phyloP scores from a whole-genome alignment of 2,113 vertebrate genomes.

The Telmatochromis sp. region DNA sequence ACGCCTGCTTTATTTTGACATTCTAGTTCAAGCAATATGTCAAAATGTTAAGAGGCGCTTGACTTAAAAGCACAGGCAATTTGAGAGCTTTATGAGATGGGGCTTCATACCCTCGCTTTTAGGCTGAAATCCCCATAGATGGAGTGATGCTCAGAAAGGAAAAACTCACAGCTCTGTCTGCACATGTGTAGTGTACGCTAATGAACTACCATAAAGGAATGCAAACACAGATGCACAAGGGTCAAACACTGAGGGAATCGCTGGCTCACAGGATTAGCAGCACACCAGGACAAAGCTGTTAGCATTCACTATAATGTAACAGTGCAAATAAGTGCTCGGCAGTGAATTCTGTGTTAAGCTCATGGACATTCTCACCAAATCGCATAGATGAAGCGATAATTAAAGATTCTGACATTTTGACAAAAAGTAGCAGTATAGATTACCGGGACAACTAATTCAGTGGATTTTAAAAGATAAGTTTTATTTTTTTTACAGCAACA shows the following conservation, averaged over 20 bases:
- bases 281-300: neutral
- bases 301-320: neutral
- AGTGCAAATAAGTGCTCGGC: rapidly evolving
- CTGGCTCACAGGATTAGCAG: neutral
- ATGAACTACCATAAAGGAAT: neutral
- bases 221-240: neutral
- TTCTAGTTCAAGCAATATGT: neutral
- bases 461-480: neutral
- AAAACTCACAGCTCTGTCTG: neutral
- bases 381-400: rapidly evolving
- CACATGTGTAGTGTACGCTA: neutral
- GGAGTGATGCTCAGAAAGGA: neutral
- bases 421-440: neutral
- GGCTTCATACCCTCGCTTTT: neutral
- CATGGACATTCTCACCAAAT: neutral
- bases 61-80: neutral
- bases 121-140: neutral
- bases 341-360: neutral
- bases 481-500: neutral
- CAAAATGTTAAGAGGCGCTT: neutral
- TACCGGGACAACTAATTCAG: neutral
- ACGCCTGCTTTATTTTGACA: neutral
- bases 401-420: neutral
- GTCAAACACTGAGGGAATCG: neutral
- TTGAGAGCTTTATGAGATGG: neutral